phyloP scores from a whole-genome alignment of 2,888 invertebrate genomes.

The Kuschelorhynchus macadamiae region DNA sequence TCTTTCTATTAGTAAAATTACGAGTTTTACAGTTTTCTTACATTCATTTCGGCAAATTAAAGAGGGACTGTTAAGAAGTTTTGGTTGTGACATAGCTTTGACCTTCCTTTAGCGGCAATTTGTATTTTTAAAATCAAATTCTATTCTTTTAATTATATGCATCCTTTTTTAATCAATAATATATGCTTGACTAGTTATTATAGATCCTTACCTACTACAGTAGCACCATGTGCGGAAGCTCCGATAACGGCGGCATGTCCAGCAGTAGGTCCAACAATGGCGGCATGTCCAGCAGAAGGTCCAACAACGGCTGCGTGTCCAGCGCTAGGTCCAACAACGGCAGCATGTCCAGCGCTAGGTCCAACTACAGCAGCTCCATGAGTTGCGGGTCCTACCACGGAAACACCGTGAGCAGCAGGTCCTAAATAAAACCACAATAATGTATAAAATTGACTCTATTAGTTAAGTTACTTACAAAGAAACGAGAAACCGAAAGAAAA shows the following conservation, averaged over 20 bases:
- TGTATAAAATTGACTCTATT: neutral
- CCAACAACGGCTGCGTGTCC: constrained; percentile 33
- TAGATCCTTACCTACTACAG: neutral
- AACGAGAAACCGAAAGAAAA: no score
- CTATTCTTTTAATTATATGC: no score
- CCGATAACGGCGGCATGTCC: constrained; percentile 18
- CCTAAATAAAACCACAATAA: constrained; percentile 27
- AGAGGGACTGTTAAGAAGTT: no score
- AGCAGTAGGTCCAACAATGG: constrained; percentile 13
- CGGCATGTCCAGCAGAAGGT: constrained; percentile 6
- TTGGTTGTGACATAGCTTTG: no score
- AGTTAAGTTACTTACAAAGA: no score
- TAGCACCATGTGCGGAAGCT: constrained; percentile 11
- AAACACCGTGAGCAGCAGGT: constrained; percentile 23
- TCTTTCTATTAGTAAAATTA: no score
- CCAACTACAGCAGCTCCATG: constrained; percentile 47
- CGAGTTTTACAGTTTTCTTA: no score
- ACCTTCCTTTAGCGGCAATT: no score
- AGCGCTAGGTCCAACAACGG: constrained; percentile 33
- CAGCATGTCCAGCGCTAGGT: constrained; percentile 26
- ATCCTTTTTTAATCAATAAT: no score
- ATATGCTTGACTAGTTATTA: no score
- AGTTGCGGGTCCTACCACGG: constrained; percentile 36
- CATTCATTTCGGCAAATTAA: no score
- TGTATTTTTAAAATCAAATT: no score